Evolutionary conservation across 2,888 invertebrate genomes (phyloP), one percentile per base, ranked within the genome.

Genomic region (Cerceris ruficornis): DNA sequence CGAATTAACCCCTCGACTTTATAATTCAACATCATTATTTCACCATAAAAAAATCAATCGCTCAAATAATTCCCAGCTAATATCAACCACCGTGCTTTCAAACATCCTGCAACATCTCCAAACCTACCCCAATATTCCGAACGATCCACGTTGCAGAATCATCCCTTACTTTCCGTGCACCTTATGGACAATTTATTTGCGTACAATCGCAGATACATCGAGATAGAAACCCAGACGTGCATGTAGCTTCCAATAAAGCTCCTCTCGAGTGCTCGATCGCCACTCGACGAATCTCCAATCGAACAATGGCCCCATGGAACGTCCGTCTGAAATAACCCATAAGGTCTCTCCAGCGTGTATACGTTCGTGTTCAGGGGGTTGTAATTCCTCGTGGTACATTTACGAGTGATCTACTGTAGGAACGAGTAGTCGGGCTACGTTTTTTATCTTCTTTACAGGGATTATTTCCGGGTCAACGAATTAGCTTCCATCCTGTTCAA

Each of bases 241-340:
- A 74, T 85, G 85, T 87, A 88, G 82, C 82, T 82, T 84, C 82
- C 87, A 88, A 88, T 88, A 88, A 88, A 86, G 86, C 85, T 75
- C 69, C 80, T 75, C 64, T 83, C 77, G 82, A 86, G 85, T 82
- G 83, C 84, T 85, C 81, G 85, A 85, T 84, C 82, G 82, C 82
- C 82, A 83, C 89, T 89, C 85, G 85, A 87, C 83, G 81, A 79
- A 81, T 82, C 85, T 81, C 82, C 81, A 85, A 82, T 80, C 88
- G 84, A 83, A 89, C 87, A 89, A 87, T 87, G 83, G 81, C 71
- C 81, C 72, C 85, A 43, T 83, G 81, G 75, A 62, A 76, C 75
- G 81, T 77, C 86, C 83, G 81, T 87, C 83, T 83, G 82, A 87
- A 88, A 87, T 86, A 87, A 87, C 87, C 84, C 79, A 77, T 79